These are phyloP conservation scores for Babylonia areolata DNA, from an alignment of 1,140 invertebrate genomes.

Conservation along the genomic window DNA sequence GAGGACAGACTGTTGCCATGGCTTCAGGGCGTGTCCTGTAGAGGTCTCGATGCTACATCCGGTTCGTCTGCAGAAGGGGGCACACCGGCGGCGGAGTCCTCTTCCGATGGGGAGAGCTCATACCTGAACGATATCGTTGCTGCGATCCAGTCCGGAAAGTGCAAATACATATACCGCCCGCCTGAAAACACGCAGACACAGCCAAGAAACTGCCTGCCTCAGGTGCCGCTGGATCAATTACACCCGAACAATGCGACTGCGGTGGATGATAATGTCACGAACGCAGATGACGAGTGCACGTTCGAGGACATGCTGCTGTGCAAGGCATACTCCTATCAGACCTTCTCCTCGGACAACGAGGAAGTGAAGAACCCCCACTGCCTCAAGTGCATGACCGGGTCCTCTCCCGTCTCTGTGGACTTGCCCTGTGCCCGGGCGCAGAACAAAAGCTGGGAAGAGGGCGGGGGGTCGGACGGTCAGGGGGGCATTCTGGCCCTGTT, in stretches of 20 bases:
- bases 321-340: conserved; percentile 28
- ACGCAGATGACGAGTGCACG: background rate
- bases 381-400: conserved; percentile 28
- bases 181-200: background rate
- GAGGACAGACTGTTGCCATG: conserved; percentile 15
- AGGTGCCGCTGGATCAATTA: background rate
- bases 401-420: conserved; percentile 16
- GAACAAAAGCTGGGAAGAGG: background rate
- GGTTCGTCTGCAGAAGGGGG: background rate
- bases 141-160: conserved; percentile 8
- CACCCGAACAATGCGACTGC: background rate
- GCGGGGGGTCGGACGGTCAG: background rate
- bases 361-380: conserved; percentile 36
- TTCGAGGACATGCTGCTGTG: conserved; percentile 33
- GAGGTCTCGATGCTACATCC: background rate
- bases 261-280: background rate
- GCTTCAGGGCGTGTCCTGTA: background rate
- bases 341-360: conserved; percentile 12
- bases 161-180: conserved; percentile 21
- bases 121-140: background rate
- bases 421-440: conserved; percentile 13
- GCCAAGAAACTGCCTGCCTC: conserved; percentile 21
- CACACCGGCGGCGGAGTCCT: background rate
- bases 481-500: conserved; percentile 33
- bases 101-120: background rate